Percentiles rank a stretch among this genome's conserved stretches.
These are phyloP conservation scores for Brenthis ino DNA, from an alignment of 2,888 invertebrate genomes.

Conservation along the genomic window DNA sequence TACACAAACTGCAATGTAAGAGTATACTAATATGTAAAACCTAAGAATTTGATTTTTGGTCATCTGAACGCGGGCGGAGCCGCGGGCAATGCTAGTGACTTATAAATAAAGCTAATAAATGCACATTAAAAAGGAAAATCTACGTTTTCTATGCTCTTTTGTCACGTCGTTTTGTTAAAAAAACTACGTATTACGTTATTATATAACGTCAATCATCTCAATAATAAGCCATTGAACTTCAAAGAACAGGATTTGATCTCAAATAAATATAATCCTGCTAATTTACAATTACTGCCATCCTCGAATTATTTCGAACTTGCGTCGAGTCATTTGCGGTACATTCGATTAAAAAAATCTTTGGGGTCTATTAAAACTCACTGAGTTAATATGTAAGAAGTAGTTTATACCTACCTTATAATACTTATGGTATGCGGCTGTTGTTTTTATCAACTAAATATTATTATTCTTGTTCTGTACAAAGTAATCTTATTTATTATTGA, in stretches of 20 bases:
- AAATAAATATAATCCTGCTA: slow-evolving; percentile 39
- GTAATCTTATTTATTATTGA: neutral
- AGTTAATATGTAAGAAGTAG: slow-evolving; percentile 22
- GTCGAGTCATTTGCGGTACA: slow-evolving; percentile 50
- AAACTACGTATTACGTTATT: neutral
- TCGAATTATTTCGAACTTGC: slow-evolving; percentile 50
- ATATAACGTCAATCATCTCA: neutral
- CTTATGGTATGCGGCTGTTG: no score
- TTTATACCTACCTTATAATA: slow-evolving; percentile 19
- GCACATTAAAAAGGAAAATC: no score
- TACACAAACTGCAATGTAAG: no score
- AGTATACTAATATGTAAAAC: no score
- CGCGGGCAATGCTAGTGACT: no score
- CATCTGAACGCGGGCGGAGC: no score
- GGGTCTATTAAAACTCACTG: slow-evolving; percentile 27
- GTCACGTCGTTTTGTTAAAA: neutral
- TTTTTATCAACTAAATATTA: neutral
- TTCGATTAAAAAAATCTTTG: slow-evolving; percentile 34
- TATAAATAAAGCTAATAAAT: no score
- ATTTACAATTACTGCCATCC: slow-evolving; percentile 47
- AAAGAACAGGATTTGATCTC: slow-evolving; percentile 35
- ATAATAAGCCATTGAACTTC: slow-evolving; percentile 38
- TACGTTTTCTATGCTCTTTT: no score
- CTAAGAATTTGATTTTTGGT: no score
- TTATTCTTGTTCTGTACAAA: neutral